phyloP scores from a whole-genome alignment of 1,140 invertebrate genomes.

The Subanguina moxae region DNA sequence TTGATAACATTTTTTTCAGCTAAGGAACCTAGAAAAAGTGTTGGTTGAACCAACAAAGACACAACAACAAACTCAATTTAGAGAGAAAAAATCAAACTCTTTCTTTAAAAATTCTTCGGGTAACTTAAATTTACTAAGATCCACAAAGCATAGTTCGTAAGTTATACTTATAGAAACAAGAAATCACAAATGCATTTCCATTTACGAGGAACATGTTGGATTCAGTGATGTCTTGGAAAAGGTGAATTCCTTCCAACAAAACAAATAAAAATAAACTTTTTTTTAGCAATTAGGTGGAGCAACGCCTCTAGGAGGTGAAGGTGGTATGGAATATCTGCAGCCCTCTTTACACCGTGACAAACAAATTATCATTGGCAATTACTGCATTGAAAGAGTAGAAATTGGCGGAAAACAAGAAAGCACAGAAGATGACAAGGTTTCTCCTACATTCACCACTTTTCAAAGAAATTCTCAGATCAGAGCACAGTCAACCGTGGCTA shows the following conservation, averaged over 20 bases:
- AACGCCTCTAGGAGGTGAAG: not conserved
- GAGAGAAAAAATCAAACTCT: constrained; percentile 21
- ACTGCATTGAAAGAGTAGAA: constrained; percentile 1
- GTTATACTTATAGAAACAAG: not conserved
- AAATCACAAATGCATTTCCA: constrained; percentile 23
- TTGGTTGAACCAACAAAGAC: not conserved
- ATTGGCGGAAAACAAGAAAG: constrained; percentile 20
- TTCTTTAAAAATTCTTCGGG: constrained; percentile 15
- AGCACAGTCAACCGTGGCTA: no score
- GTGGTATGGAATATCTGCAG: constrained; percentile 2
- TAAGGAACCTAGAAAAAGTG: not conserved
- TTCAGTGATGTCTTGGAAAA: constrained; percentile 7
- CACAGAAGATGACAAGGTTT: constrained; percentile 23
- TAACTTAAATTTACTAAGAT: not conserved
- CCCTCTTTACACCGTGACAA: not conserved
- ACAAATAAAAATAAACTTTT: no score
- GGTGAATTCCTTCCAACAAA: no score
- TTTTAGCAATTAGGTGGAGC: constrained; percentile 6
- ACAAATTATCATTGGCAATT: not conserved
- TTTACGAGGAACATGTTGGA: constrained; percentile 28
- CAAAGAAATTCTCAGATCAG: no score
- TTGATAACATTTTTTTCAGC: not conserved
- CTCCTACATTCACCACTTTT: not conserved
- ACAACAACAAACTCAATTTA: not conserved
- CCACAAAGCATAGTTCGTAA: not conserved